These are phyloP conservation scores for Ceramica pisi DNA, from an alignment of 2,888 invertebrate species.

Conservation along the genomic window DNA sequence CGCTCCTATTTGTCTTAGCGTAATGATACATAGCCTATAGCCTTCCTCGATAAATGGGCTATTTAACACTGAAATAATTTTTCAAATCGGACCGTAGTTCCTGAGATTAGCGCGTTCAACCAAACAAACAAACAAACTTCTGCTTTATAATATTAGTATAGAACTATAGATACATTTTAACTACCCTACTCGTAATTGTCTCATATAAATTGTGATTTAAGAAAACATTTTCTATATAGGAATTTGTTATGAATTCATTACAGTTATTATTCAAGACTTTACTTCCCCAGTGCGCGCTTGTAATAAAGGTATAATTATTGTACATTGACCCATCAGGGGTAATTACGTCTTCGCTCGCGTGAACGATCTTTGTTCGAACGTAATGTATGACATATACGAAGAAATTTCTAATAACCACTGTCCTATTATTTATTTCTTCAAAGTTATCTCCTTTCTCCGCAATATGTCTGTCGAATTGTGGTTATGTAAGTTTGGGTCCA, in stretches of 20 bases:
- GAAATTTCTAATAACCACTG: slow-evolving; percentile 48
- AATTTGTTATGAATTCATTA: slow-evolving; percentile 25
- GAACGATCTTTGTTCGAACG: slow-evolving; percentile 40
- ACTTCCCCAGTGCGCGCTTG: slow-evolving; percentile 11
- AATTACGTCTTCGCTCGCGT: slow-evolving; percentile 51
- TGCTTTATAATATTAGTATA: too few relatives aligned
- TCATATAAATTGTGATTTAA: not conserved
- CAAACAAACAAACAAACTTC: too few relatives aligned
- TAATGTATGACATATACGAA: slow-evolving; percentile 23
- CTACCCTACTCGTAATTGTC: not conserved
- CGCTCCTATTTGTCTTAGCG: too few relatives aligned
- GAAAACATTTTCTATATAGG: not conserved
- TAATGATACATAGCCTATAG: too few relatives aligned
- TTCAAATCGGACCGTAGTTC: too few relatives aligned
- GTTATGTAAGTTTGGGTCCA: slow-evolving; percentile 47
- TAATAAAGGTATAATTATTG: slow-evolving; percentile 41
- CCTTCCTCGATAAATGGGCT: too few relatives aligned
- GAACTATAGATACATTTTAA: too few relatives aligned
- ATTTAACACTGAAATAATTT: too few relatives aligned
- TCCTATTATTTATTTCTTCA: slow-evolving; percentile 44
- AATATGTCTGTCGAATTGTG: slow-evolving; percentile 17
- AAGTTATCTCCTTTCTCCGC: slow-evolving; percentile 59
- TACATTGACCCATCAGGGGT: slow-evolving; percentile 43
- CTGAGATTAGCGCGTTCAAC: too few relatives aligned
- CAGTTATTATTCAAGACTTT: slow-evolving; percentile 33